Base-by-base conservation (phyloP, 2,113 vertebrate genomes). In the Poeciliopsis turrubarensis region DNA sequence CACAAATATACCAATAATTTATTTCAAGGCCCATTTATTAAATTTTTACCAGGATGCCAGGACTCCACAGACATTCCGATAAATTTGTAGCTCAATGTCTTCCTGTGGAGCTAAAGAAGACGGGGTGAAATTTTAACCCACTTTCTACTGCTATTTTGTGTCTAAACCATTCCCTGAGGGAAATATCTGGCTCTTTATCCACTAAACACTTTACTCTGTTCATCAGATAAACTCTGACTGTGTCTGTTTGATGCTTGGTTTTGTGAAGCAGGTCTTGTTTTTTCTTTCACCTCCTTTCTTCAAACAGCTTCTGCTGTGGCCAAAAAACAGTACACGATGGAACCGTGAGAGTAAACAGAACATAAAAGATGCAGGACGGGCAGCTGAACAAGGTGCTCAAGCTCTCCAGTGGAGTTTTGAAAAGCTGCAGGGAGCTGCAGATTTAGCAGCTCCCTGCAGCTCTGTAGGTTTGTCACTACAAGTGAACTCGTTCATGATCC, bases 341-440 rank as follows among this genome's bases (percentile, higher is more conserved):
- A 41, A 60, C 66, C 70, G 30, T 22, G 32, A 47, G 41, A n/a
- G n/a, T 75, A 60, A 75, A 72, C 30, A 32, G 69, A 70, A 47
- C 66, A 22, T 60, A 12, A 73, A 68, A 68, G 60, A 34, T 66
- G 54, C 12, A 65, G 61, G 30, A 27, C 19, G 44, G 29, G 30
- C 47, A 65, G 25, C 15, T 26, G 41, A 66, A 5, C 62, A 62
- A 65, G 37, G 51, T 37, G 47, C 27, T 78, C 32, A 37, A 68
- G 39, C 44, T 64, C 47, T 5, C 31, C 22, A 32, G 22, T 32
- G 41, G 41, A 30, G 34, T 77, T 63, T 57, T 31, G 13, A 32
- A 30, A 30, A 77, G 63, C 22, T 41, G 4, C 26, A 15, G 10
- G 17, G 44, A 73, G 75, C 61, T 65, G 17, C 60, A 68, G 60